Base-by-base conservation (phyloP, 1,140 invertebrate species). In the Lepidurus couesii region DNA sequence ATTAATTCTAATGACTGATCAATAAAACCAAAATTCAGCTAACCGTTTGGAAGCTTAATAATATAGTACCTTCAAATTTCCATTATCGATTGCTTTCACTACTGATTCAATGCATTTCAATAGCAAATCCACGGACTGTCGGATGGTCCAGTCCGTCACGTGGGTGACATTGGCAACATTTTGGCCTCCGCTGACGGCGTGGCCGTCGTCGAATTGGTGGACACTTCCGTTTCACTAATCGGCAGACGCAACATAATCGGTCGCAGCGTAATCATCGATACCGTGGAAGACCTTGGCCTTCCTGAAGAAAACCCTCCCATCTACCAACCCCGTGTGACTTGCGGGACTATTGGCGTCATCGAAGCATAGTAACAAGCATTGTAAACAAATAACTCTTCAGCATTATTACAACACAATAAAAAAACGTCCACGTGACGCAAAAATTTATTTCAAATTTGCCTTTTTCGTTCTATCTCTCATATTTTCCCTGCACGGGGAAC, bases 111-210 rank as follows among this genome's bases (percentile, higher is more conserved):
- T 65, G 8, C 1, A 16, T 21, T 16, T 65, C 53, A 7, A 9
- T 21, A 93, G 92, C 86, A 89, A 81, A 84, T 87, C 34, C 94
- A 95, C 82, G 93, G 93, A 43, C 91, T 88, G 21, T 92, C 90
- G 4, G 82, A 86, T 7, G 91, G 91, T 81, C 82, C 87, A 6
- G 85, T 88, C 16, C 90, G 94, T 77, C 95, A 98, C 84, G 91
- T 94, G 42, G 95, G 96, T n/a, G 95, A 98, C 85, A 86, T 97
- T 44, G 95, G 95, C 13, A 97, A 97, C 83, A 88, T 96, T 73
- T 84, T 86, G 24, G 91, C 91, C 6, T 86, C 90, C 80, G 83
- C 83, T 1, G 82, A 89, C 34, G 90, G 91, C n/a, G 83, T 87
- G 10, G 89, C 90, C 1, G 83, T 83, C 0, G 84, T 94, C 26